Conservation (phyloP, 2,113 vertebrate species). For the Hippocampus comes region DNA sequence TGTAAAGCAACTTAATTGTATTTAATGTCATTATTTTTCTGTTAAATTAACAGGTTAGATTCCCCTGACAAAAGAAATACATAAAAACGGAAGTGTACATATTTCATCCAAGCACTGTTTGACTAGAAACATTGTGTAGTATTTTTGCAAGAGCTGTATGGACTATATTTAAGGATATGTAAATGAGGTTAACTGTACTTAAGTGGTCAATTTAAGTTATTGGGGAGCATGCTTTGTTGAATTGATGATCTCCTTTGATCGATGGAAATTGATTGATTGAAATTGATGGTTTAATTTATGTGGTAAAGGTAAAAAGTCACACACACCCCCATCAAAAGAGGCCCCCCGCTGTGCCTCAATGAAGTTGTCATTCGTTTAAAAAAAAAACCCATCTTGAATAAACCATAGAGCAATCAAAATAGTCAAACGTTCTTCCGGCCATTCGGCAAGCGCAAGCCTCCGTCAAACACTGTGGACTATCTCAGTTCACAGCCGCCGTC, state of each 20-base stretch:
- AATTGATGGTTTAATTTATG: constrained; percentile 37
- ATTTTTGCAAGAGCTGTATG: constrained; percentile 65
- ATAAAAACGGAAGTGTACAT: neutral
- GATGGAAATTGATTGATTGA: constrained; percentile 48
- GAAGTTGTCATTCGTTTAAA: neutral
- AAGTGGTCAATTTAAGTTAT: constrained; percentile 70
- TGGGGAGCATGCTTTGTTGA: constrained; percentile 52
- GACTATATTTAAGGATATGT: constrained; percentile 59
- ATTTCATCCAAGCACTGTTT: constrained; percentile 17
- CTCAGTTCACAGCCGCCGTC: neutral
- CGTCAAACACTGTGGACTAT: neutral
- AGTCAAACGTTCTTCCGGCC: too few relatives aligned
- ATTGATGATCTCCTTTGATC: constrained; percentile 55
- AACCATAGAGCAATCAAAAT: too few relatives aligned
- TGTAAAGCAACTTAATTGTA: constrained; percentile 47
- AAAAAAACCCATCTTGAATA: neutral
- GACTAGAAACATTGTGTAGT: neutral
- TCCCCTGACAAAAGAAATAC: neutral
- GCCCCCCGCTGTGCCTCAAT: neutral
- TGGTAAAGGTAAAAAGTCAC: neutral
- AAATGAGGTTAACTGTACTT: constrained; percentile 24
- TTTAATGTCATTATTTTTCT: constrained; percentile 28
- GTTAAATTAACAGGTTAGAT: constrained; percentile 27
- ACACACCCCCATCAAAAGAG: neutral
- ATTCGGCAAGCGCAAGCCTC: too few relatives aligned